Base-by-base conservation (phyloP, 2,888 invertebrate genomes). In the Harpalus rufipes region DNA sequence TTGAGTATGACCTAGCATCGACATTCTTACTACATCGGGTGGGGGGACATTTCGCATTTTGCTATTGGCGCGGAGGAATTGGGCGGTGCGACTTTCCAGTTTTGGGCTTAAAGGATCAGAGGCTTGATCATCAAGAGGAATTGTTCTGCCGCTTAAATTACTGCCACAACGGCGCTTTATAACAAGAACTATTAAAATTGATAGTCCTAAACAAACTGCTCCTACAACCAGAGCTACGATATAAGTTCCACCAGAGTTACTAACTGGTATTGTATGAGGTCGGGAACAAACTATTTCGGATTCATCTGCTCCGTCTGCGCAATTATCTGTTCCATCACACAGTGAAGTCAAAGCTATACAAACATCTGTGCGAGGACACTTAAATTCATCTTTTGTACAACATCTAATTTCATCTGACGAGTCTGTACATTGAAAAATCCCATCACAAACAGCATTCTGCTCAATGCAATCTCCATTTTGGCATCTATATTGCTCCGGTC, bases 221-320 rank as follows among this genome's bases (percentile, higher is more conserved):
- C 41, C 41, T 10, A 80, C 41, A n/a, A 80, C 80, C 39, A 80
- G 4, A 41, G 61, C 80, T 25, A 80, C 39, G 2, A 80, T 61
- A 32, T 80, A 80, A 12, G 59, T 80, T 41, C 80, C 80, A 0
- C 80, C 61, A 3, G 41, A 18, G 7, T 7, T 61, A 2, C 5
- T 68, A 3, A 63, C 78, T 0, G 91, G 39, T 16, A 61, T 8
- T 32, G 61, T 18, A 12, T 3, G 32, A 21, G 74, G 79, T 12
- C 80, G 87, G 12, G 92, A 91, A 88, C 96, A 96, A 3, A 93
- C 93, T 1, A 94, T 92, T 0, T 93, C 92, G 6, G 93, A 92
- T 90, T 97, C 97, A 89, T 97, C 97, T 0, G 95, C 94, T 0
- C 96, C 96, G 91, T 97, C 96, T 0, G 94, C 94, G 89, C 97